Base-by-base conservation (phyloP, 2,797 vertebrate genomes). In the Gymnoscopelus braueri region DNA sequence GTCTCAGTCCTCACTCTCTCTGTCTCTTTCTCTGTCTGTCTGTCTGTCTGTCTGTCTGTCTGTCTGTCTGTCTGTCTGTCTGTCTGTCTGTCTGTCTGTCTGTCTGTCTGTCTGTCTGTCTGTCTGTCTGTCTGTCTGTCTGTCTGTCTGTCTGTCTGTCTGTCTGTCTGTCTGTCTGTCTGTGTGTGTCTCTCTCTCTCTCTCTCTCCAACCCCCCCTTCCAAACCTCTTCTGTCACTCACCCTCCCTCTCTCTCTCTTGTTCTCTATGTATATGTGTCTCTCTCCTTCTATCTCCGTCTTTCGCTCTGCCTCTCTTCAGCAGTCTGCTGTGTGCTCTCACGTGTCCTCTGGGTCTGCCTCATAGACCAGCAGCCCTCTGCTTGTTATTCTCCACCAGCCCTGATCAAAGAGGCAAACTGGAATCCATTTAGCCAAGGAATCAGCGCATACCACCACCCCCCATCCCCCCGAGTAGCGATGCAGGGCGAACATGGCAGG, bases 401-500 rank as follows among this genome's bases (percentile, higher is more conserved):
- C 77, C 74, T 85, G 87, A 92, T 94, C 91, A 92, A 91, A 93
- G 89, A 87, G 80, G 84, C 89, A 85, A 89, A 91, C 88, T 92
- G 88, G 88, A 93, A 93, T 91, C 90, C 87, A 91, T 90, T 93
- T 89, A 90, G 76, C 76, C 67, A 65, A 71, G 77, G 75, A 75
- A 90, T 91, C 90, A 90, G 83, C 71, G 69, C 81, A 74, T 63
- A 67, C 70, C 65, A 9, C 59, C 14, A 24, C 4, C 11, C 56
- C 24, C 52, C 52, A 53, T 23, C 55, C 15, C 15, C 35, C 14
- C 29, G 67, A 89, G 85, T 84, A 76, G 85, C 86, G 82, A 75
- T 80, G 80, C 75, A 67, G 72, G 59, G 71, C 63, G 47, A 83
- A 72, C 78, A 72, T 65, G 74, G 67, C 74, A 77, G 69, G 81